Conservation (phyloP, 2,888 invertebrate genomes). For the Stegana nigrithorax region DNA sequence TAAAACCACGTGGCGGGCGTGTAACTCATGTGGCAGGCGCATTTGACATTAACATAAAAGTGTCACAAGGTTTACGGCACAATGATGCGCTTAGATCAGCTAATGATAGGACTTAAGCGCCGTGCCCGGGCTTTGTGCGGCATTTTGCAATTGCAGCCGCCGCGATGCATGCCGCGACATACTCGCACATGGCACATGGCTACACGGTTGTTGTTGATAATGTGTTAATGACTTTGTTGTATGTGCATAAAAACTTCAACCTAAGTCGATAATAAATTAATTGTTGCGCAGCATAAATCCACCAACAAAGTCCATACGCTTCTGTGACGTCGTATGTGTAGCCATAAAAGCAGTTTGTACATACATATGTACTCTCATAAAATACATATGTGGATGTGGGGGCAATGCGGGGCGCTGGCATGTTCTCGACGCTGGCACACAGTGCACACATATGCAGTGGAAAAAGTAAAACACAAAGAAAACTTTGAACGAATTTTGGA, state of each 20-base stretch:
- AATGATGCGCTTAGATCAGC: conserved; percentile 46
- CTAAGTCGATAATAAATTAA: conserved; percentile 39
- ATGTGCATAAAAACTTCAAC: conserved; percentile 18
- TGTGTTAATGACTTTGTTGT: not conserved
- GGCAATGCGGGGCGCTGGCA: no score
- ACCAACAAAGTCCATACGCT: not conserved
- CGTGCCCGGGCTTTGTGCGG: not conserved
- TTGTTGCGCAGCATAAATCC: conserved; percentile 31
- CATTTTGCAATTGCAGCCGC: not conserved
- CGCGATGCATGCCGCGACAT: no score
- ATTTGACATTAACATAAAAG: conserved; percentile 61
- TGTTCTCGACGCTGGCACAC: no score
- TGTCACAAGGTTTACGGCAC: conserved; percentile 56
- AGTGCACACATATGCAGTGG: no score
- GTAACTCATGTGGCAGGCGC: conserved; percentile 18
- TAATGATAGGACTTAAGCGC: conserved; percentile 18
- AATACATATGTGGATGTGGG: no score
- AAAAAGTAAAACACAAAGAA: no score
- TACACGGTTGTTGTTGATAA: not conserved
- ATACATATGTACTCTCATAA: no score
- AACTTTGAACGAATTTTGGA: no score
- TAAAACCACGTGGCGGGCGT: conserved; percentile 46
- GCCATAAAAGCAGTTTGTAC: no score
- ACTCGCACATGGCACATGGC: not conserved
- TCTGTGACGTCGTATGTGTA: no score